phyloP scores from a whole-genome alignment of 2,888 invertebrate species.

The Allacma fusca region DNA sequence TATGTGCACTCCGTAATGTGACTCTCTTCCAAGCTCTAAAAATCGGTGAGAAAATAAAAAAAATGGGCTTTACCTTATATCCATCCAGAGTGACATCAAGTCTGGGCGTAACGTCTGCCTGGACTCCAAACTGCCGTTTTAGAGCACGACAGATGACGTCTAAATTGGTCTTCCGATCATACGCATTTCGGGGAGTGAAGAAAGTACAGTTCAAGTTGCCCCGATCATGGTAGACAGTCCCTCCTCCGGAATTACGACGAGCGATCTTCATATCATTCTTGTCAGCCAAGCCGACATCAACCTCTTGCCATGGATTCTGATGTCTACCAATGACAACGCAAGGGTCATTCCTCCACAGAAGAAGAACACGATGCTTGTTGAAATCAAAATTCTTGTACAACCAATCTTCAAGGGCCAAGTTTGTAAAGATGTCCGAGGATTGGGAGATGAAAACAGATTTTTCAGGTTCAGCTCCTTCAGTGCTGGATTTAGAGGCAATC shows the following conservation, averaged over 20 bases:
- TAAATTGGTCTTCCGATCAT: slow-evolving; percentile 87
- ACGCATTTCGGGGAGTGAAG: slow-evolving; percentile 82
- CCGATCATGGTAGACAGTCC: slow-evolving; percentile 94
- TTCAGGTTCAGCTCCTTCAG: slow-evolving; percentile 50
- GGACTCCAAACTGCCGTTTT: slow-evolving; percentile 80
- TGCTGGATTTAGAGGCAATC: slow-evolving; percentile 15
- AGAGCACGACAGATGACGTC: slow-evolving; percentile 84
- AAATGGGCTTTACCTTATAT: slow-evolving; percentile 71
- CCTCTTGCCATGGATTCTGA: slow-evolving; percentile 96
- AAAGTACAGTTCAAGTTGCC: slow-evolving; percentile 94
- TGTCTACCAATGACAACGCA: slow-evolving; percentile 95
- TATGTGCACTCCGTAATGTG: no score
- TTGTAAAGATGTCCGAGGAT: slow-evolving; percentile 83
- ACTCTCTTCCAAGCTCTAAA: neutral
- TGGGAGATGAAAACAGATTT: slow-evolving; percentile 92
- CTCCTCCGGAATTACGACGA: slow-evolving; percentile 92
- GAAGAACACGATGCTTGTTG: slow-evolving; percentile 80
- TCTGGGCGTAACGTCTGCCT: slow-evolving; percentile 78
- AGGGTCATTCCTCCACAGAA: slow-evolving; percentile 93
- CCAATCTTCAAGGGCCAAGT: slow-evolving; percentile 97
- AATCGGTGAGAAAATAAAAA: neutral
- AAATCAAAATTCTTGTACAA: slow-evolving; percentile 88
- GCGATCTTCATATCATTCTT: slow-evolving; percentile 78
- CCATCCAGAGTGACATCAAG: slow-evolving; percentile 86
- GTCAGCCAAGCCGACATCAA: slow-evolving; percentile 75